Base-by-base conservation (phyloP, 2,797 vertebrate genomes). In the Macropodus opercularis region DNA sequence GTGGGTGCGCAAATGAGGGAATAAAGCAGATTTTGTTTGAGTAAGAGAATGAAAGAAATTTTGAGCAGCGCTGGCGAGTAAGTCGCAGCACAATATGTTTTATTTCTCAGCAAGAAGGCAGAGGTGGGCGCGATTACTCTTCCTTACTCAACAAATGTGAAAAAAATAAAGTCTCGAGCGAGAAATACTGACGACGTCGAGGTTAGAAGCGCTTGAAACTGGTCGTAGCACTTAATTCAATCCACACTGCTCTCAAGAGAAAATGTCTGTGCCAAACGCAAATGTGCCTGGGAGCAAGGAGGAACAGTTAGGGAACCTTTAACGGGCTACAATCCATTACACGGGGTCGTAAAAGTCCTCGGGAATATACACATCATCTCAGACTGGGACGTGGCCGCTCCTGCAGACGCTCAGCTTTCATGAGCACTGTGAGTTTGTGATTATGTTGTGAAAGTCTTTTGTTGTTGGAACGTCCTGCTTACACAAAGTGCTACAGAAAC, bases 261-360 rank as follows among this genome's bases (percentile, higher is more conserved):
- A 77, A 66, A 62, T 68, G 19, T 77, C 60, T 26, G 84, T 78
- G 82, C 82, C 82, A 81, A 81, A 77, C 56, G 47, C 77, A 84
- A 73, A 87, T 85, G 80, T 75, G 58, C 81, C 72, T 55, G 81
- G 84, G 86, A 75, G 70, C 81, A 84, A 87, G 82, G 80, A 77
- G 61, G 77, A 81, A 72, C 79, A 69, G 85, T 83, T 83, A 85
- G 79, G 63, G 78, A 72, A 85, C 81, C 79, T 84, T 90, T 85
- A 86, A 87, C 61, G 59, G 83, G 81, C 80, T 60, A 41, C 80
- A 69, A 86, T 89, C 87, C 86, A 87, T 90, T 88, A 90, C 59
- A 9, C 70, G 48, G 56, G 75, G 79, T 84, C 87, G 71, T 90
- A 89, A 91, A 90, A 52, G 84, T 89, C 89, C 63, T 19, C 5